Evolutionary conservation across 1,140 invertebrate genomes (phyloP), one percentile per base, ranked within the genome.

Genomic region (Leptoteleia sp.): DNA sequence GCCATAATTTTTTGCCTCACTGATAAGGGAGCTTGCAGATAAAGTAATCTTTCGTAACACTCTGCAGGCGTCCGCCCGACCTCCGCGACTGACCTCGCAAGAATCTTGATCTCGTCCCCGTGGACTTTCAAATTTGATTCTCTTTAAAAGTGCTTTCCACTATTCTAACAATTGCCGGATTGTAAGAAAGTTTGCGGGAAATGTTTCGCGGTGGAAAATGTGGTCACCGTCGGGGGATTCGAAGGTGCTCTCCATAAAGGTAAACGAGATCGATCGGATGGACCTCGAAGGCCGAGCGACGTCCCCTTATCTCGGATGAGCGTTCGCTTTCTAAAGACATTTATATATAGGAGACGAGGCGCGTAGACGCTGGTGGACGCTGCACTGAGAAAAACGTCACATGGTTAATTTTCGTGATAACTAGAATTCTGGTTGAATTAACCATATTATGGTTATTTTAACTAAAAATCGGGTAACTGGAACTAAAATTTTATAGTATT

Each of bases 281-380:
- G 52, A 75, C 52, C 12, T 57, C 35, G 71, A 75, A 64, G 71
- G 71, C 59, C 61, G 71, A 55, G 40, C 50, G 48, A 55, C 70
- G 57, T 64, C 35, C 70, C 52, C 70, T 75, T 75, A 75, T 75
- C 70, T 75, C 17, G 42, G 50, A 65, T 65, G 70, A 75, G 52
- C 52, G 70, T 65, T 65, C 61, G 70, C 70, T 75, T 75, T 75
- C 70, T 57, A 75, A 59, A 65, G 59, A 59, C 70, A 75, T 75
- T 75, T 75, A 75, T 75, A 75, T n/a, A n/a, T n/a, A n/a, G n/a
- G n/a, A n/a, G n/a, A n/a, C n/a, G n/a, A n/a, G n/a, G n/a, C n/a
- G n/a, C n/a, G n/a, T n/a, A n/a, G n/a, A n/a, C n/a, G n/a, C n/a
- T n/a, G n/a, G n/a, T n/a, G n/a, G n/a, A n/a, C n/a, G n/a, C n/a